Base-by-base conservation (phyloP, 2,113 vertebrate genomes). In the Peromyscus polionotus region DNA sequence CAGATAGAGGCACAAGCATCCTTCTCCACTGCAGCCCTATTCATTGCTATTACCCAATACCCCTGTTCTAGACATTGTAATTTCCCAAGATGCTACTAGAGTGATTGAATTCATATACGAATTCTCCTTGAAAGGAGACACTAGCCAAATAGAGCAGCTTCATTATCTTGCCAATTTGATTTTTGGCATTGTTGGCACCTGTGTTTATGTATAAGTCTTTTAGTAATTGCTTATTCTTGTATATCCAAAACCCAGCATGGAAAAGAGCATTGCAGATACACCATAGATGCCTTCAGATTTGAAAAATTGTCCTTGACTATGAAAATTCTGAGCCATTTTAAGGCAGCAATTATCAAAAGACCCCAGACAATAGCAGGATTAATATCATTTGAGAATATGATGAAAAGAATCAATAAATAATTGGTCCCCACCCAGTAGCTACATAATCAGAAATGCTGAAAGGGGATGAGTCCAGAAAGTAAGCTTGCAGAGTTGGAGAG, bases 141-240 rank as follows among this genome's bases (percentile, higher is more conserved):
- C n/a, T 22, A 93, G 63, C 70, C 42, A 63, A 89, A 79, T 87
- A 5, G 91, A 92, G 31, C 75, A 70, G 24, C 63, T 89, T 24
- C 54, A 91, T 83, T 90, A 61, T 14, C 48, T 93, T 93, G n/a
- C 67, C 68, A 63, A 75, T 93, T 83, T 93, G 88, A 77, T 68
- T 63, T 96, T 91, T 48, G 84, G 31, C 20, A 93, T 31, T 54
- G 61, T 33, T 90, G 83, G 72, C 67, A 93, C 88, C 75, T 68
- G 77, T 33, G 12, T 81, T 92, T 94, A 93, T 89, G 95, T 97
- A 61, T 72, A 42, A 91, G 1, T 90, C 45, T 96, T 36, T 54
- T 65, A n/a, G 22, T 91, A 77, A 31, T 31, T 72, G 33, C 19
- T 88, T 91, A 48, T 72, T 95, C n/a, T 88, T 73, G 9, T 36